A percentile compares a stretch with the other conserved stretches of the same genome.
Conservation (phyloP, 1,140 invertebrate species). For the Parapsyche elsis region DNA sequence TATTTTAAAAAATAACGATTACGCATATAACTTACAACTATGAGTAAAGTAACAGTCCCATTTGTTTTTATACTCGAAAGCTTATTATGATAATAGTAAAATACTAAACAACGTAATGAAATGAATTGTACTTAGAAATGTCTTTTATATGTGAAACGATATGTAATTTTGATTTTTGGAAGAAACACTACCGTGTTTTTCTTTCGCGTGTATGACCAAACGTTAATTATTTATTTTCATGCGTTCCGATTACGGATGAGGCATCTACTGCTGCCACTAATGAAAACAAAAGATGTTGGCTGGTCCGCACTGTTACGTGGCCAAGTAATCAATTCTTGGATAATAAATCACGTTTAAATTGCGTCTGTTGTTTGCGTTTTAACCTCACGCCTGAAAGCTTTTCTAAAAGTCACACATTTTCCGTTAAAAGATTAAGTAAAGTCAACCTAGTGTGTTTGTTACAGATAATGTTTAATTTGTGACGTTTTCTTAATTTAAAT, state of each 20-base stretch:
- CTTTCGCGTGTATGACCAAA: not conserved
- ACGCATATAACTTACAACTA: slow-evolving; percentile 25
- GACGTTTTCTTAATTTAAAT: too few relatives aligned
- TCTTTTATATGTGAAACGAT: slow-evolving; percentile 37
- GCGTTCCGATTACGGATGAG: not conserved
- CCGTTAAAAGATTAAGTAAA: too few relatives aligned
- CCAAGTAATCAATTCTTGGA: not conserved
- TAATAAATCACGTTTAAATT: not conserved
- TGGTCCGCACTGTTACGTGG: not conserved
- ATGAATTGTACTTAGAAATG: slow-evolving; percentile 50
- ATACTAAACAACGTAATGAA: slow-evolving; percentile 28
- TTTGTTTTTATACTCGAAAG: slow-evolving; percentile 39
- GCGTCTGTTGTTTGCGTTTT: too few relatives aligned
- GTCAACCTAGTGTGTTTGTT: too few relatives aligned
- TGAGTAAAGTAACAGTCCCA: slow-evolving; percentile 39
- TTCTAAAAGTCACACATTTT: too few relatives aligned
- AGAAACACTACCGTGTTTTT: not conserved
- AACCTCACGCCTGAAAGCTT: too few relatives aligned
- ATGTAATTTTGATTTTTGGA: not conserved
- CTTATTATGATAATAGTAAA: slow-evolving; percentile 34
- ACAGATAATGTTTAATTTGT: too few relatives aligned
- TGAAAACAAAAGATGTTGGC: not conserved
- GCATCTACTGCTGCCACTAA: not conserved
- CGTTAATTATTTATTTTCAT: too few relatives aligned
- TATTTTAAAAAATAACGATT: slow-evolving; percentile 13